Base-by-base conservation (phyloP, 2,888 invertebrate species). In the Plebejus melissa region DNA sequence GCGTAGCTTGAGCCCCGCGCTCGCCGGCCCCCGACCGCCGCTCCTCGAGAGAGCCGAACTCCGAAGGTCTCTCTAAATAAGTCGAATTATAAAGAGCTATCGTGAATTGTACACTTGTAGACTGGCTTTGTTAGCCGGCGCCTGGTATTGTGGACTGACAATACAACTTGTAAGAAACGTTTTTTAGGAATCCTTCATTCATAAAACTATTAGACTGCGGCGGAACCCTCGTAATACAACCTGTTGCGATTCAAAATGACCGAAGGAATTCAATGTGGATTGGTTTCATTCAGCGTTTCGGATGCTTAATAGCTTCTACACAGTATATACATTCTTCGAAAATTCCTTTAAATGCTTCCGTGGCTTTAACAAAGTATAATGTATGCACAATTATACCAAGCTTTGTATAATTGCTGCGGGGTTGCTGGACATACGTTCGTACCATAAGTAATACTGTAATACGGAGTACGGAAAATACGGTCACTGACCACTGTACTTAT, bases 91-190 rank as follows among this genome's bases (percentile, higher is more conserved):
- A 93, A 91, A 93, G 89, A 91, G 88, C 88, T 90, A 92, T 91
- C 87, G 86, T 91, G 91, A 92, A 93, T 90, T 88, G 90, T 92
- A 92, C 93, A 93, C 93, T 93, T 93, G 93, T 93, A 91, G 88
- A 88, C 84, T 85, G 82, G 87, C 89, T 88, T 93, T 93, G 93
- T 93, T 90, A 89, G 83, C 82, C 84, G 91, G 89, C 90, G 93
- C 90, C 86, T 89, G 90, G 87, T 88, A 91, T 92, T 93, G 91
- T 92, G 79, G 80, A 85, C 90, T 91, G 88, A 93, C 93, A 93
- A 93, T 93, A 87, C 87, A 88, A 91, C 89, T 91, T 92, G 91
- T 89, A 92, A 93, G 93, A 88, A 92, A 90, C 87, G 90, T 91
- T 93, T 93, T 93, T 93, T 93, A 92, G 90, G 86, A 90, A 90